Percentiles rank a stretch among this genome's conserved stretches.
Conservation (phyloP, 2,888 invertebrate genomes). For the Meloe dianella region DNA sequence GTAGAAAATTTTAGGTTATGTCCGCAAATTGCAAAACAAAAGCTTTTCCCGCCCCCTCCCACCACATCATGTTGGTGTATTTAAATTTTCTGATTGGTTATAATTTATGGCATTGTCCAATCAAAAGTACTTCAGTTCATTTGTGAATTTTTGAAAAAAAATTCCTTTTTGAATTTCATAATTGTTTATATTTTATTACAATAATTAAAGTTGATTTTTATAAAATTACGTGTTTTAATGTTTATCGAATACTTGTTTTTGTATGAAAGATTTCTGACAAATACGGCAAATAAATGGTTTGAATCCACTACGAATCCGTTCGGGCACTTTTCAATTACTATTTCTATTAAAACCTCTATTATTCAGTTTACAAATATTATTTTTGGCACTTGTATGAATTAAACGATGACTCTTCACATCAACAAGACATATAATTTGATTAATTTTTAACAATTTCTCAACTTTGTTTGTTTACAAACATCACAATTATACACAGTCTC, state of each 20-base stretch:
- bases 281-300: slow-evolving; percentile 23
- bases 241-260: slow-evolving; percentile 25
- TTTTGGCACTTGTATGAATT: slow-evolving; percentile 20
- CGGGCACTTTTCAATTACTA: slow-evolving; percentile 28
- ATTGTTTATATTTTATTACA: not conserved
- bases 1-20: too few relatives aligned
- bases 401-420: slow-evolving; percentile 21
- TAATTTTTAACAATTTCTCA: not conserved
- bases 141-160: slow-evolving; percentile 14
- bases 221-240: slow-evolving; percentile 12
- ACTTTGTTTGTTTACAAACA: slow-evolving; percentile 19
- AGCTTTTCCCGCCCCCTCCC: too few relatives aligned
- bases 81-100: too few relatives aligned
- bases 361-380: slow-evolving; percentile 25
- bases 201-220: too few relatives aligned
- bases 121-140: not conserved
- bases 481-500: slow-evolving; percentile 3
- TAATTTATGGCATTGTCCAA: too few relatives aligned
- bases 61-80: too few relatives aligned
- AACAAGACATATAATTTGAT: slow-evolving; percentile 17
- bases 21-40: too few relatives aligned
- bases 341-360: slow-evolving; percentile 22
- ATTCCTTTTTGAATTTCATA: not conserved
- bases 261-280: slow-evolving; percentile 22
- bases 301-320: slow-evolving; percentile 22